Base-by-base conservation (phyloP, 2,888 invertebrate species). In the Cephus nigrinus region DNA sequence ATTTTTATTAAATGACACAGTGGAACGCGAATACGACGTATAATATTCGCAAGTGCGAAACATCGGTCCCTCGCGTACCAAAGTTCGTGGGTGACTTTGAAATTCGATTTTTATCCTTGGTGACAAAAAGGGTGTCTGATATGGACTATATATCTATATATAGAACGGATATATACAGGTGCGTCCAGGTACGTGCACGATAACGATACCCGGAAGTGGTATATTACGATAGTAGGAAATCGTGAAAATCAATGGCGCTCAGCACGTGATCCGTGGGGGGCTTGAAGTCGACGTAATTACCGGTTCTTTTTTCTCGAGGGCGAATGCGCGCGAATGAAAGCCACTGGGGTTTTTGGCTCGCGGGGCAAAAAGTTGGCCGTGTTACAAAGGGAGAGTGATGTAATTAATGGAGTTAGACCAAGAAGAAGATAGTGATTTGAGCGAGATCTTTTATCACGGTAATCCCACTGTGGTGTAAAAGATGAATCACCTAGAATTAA, bases 281-380 rank as follows among this genome's bases (percentile, higher is more conserved):
- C 81, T 84, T 81, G 79, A 81, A 83, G 84, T 85, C 84, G 83
- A 84, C 78, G 84, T 84, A 85, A 86, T 87, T 86, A 82, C 78
- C 77, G 73, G 35, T 76, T 82, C 82, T 84, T 85, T 82, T 79
- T 78, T 36, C 32, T 72, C 69, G 69, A 78, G 74, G 2, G 55
- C 55, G 55, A 55, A 55, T 9, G 23, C 55, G 55, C 55, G 80
- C 75, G 80, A 77, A 80, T 76, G 79, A 81, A 81, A 78, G 78
- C 80, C 80, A 76, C 75, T 75, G 79, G 69, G 78, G 75, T 84
- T 83, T 76, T 76, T 71, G 78, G 76, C 68, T 75, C 40, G 33
- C 69, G 12, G 40, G 71, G 76, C 79, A 82, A 82, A 83, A 83
- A 84, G 78, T 79, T 80, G 76, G 76, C 76, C 79, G 75, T 76